A percentile compares a stretch with the other conserved stretches of the same genome.
Evolutionary conservation across 2,888 invertebrate genomes (phyloP).

Genomic region (Pseudococcus longispinus): DNA sequence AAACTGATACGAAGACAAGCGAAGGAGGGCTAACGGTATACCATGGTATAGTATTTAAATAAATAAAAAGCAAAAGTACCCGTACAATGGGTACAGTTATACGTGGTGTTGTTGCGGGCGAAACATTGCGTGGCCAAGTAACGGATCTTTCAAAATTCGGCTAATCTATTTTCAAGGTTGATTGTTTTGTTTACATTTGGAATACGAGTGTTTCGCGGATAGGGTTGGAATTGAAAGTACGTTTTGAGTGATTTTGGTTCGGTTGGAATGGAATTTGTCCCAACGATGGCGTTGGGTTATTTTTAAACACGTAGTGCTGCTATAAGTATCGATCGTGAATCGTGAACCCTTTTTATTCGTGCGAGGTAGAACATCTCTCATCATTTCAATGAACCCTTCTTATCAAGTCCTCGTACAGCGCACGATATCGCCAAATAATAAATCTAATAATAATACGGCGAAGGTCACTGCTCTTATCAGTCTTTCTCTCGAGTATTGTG

Average conservation of each 20-base stretch:
- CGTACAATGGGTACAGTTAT: slow-evolving; percentile 30
- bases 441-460: slow-evolving; percentile 53
- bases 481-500: not conserved
- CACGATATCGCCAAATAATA: slow-evolving; percentile 49
- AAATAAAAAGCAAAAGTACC: slow-evolving; percentile 36
- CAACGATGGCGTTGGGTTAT: not conserved
- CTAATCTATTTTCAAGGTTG: slow-evolving; percentile 23
- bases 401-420: slow-evolving; percentile 42
- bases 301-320: not conserved
- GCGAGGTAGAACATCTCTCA: not conserved
- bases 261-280: not conserved
- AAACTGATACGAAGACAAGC: not conserved
- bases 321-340: not conserved
- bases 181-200: not conserved
- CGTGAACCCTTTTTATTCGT: not conserved
- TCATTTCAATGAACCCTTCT: slow-evolving; percentile 50
- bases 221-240: not conserved
- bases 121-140: slow-evolving; percentile 9
- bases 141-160: slow-evolving; percentile 11
- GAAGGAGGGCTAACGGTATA: not conserved
- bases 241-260: not conserved
- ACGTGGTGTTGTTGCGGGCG: not conserved
- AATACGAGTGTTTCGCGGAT: not conserved
- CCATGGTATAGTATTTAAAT: not conserved
- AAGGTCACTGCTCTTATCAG: slow-evolving; percentile 55